Conservation (phyloP, 2,888 invertebrate species). For the Mesorhabditis sp. region DNA sequence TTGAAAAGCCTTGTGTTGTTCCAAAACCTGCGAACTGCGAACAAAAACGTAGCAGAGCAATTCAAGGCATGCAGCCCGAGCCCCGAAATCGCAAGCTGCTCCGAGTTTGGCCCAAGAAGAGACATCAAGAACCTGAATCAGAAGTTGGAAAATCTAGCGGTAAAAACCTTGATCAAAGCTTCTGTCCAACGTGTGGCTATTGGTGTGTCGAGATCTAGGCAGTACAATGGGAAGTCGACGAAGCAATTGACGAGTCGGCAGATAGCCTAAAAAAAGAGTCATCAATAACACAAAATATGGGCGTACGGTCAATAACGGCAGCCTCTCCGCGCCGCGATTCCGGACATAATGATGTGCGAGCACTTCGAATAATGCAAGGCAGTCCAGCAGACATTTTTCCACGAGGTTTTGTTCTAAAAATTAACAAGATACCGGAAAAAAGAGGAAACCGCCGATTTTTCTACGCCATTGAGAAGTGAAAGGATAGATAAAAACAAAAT, state of each 20-base stretch:
- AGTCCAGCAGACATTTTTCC: slow-evolving; percentile 43
- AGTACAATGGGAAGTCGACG: slow-evolving; percentile 52
- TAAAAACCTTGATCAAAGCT: slow-evolving; percentile 9
- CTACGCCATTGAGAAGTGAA: too few relatives aligned
- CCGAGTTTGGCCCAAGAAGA: neutral
- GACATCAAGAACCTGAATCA: neutral
- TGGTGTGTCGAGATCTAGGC: slow-evolving; percentile 19
- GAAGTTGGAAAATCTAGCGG: neutral
- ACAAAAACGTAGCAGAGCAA: slow-evolving; percentile 45
- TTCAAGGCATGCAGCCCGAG: slow-evolving; percentile 40
- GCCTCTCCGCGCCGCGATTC: slow-evolving; percentile 26
- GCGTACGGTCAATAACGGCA: slow-evolving; percentile 22
- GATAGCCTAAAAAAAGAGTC: slow-evolving; percentile 1
- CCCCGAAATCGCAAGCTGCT: slow-evolving; percentile 35
- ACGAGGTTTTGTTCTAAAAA: slow-evolving; percentile 45
- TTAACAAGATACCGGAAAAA: slow-evolving; percentile 12
- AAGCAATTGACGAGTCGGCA: slow-evolving; percentile 35
- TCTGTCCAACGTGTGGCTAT: slow-evolving; percentile 10
- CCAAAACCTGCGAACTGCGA: slow-evolving; percentile 33
- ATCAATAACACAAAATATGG: neutral
- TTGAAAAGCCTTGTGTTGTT: slow-evolving; percentile 33
- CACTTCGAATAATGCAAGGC: slow-evolving; percentile 34
- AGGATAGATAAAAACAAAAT: neutral
- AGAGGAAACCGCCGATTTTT: neutral
- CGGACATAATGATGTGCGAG: slow-evolving; percentile 21